Evolutionary conservation across 2,888 invertebrate genomes (phyloP).

Genomic region (Apamea anceps): DNA sequence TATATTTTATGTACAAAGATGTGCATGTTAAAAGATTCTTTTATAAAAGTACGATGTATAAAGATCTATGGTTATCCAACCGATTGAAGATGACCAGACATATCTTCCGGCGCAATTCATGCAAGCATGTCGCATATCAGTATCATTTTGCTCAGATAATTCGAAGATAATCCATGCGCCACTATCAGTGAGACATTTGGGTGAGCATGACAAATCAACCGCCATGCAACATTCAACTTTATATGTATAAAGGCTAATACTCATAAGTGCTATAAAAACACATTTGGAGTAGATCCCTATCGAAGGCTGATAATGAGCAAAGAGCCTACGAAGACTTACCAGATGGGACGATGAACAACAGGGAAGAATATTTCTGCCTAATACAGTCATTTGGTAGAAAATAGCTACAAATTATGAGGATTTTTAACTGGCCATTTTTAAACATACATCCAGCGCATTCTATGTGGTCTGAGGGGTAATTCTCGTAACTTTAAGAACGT

Average conservation of each 20-base stretch:
- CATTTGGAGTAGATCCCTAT: not conserved
- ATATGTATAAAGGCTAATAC: not conserved
- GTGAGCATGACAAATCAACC: conserved; percentile 8
- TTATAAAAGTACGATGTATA: not conserved
- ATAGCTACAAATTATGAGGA: not conserved
- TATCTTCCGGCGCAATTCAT: not conserved
- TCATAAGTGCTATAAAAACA: not conserved
- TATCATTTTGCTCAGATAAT: not conserved
- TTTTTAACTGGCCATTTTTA: too few relatives aligned
- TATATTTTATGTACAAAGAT: not conserved
- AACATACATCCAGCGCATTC: not conserved
- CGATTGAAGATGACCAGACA: too few relatives aligned
- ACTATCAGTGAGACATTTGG: not conserved
- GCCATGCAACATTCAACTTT: not conserved
- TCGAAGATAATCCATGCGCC: not conserved
- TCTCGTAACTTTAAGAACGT: too few relatives aligned
- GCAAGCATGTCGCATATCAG: not conserved
- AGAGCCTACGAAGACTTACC: not conserved
- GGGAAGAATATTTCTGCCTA: not conserved
- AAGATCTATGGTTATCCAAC: not conserved
- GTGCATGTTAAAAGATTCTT: not conserved
- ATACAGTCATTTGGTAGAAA: not conserved
- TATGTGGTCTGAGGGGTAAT: too few relatives aligned
- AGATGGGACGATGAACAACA: not conserved
- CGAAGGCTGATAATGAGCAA: not conserved